Evolutionary conservation across 2,888 invertebrate genomes (phyloP).

Genomic region (Mamestra brassicae): DNA sequence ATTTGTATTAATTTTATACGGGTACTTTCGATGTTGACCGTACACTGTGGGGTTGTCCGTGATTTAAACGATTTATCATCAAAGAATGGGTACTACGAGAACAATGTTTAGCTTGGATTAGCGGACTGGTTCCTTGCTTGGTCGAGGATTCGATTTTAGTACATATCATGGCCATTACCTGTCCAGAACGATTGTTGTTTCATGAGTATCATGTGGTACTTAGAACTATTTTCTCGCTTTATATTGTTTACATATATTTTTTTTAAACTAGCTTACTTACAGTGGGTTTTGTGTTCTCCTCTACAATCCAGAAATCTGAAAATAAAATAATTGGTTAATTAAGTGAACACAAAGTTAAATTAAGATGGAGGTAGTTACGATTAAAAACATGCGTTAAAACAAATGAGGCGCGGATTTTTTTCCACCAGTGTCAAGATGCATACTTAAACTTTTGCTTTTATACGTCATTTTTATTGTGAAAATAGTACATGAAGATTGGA

Average conservation of each 20-base stretch:
- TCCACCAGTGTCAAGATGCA: too few relatives aligned
- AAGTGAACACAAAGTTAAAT: neutral
- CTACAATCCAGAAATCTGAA: slow-evolving; percentile 33
- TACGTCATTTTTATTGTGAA: too few relatives aligned
- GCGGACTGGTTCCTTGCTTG: neutral
- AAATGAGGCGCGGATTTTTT: too few relatives aligned
- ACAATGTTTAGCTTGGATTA: slow-evolving; percentile 5
- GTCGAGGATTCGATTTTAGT: neutral
- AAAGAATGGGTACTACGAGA: slow-evolving; percentile 20
- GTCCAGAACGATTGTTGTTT: neutral
- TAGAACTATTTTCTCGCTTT: too few relatives aligned
- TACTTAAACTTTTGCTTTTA: too few relatives aligned
- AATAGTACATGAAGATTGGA: too few relatives aligned
- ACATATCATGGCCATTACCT: neutral
- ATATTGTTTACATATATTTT: too few relatives aligned
- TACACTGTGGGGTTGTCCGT: slow-evolving; percentile 14
- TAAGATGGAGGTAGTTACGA: neutral
- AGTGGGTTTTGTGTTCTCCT: neutral
- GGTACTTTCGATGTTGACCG: slow-evolving; percentile 10
- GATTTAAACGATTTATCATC: slow-evolving; percentile 48
- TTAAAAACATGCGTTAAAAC: neutral
- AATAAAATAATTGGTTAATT: slow-evolving; percentile 8
- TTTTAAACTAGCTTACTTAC: slow-evolving; percentile 5
- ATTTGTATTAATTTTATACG: neutral
- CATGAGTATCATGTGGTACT: neutral